Base-by-base conservation (phyloP, 1,140 invertebrate genomes). In the Palaemon carinicauda region DNA sequence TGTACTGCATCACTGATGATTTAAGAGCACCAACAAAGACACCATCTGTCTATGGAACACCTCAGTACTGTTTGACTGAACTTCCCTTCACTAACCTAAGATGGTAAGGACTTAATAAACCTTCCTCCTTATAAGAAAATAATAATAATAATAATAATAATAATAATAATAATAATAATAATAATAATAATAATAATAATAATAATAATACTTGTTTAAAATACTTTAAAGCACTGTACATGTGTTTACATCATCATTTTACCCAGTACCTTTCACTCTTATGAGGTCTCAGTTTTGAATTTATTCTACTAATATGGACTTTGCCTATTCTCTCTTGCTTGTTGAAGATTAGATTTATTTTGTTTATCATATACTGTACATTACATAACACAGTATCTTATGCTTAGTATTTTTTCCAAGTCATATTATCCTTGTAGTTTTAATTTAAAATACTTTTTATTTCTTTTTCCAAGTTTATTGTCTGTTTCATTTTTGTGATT, bases 21-120 rank as follows among this genome's bases (percentile, higher is more conserved):
- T 77, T 80, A 12, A 31, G 71, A 21, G 79, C 81, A 17, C 86
- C 86, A 21, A 84, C 82, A 0, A 81, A 82, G 31, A 60, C 86
- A 14, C 88, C 88, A 1, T 82, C 88, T 52, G 19, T 29, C 14
- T 85, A 87, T 33, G 88, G 86, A 24, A 87, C 88, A 19, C 50
- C 74, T 0, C 86, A 89, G 27, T 69, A 87, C 50, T 89, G 88
- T 33, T 81, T 89, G 31, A 87, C 85, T 24, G 65, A 87, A 9
- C 79, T 89, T 10, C 88, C 88, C 17, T 89, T 89, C 85, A 83
- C 88, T 17, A 87, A 89, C 31, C 84, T 89, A 27, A 89, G 87
- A 77, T 89, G 88, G 88, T 89, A 17, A 60, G 88, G 60, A 24
- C 33, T n/a, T n/a, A n/a, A 4, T 77, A 15, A 2, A n/a, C 19